Base-by-base conservation (phyloP, 2,888 invertebrate species). In the Cylloceria caligata region DNA sequence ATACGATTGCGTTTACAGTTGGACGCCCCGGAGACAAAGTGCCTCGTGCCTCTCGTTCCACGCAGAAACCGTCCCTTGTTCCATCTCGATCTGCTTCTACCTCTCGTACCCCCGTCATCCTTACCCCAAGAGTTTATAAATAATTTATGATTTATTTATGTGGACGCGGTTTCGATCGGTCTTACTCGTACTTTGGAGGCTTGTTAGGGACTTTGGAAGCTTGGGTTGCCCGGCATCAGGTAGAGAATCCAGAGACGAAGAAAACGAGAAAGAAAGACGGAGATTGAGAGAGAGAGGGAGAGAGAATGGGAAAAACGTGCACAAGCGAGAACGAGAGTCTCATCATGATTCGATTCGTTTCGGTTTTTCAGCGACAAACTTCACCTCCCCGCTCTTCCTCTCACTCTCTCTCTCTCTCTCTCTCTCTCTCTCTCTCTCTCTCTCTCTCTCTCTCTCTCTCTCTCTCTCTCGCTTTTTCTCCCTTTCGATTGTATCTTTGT, bases 261-360 rank as follows among this genome's bases (percentile, higher is more conserved):
- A 64, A 11, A 27, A 13, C 24, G 36, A 64, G 19, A 16, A 5
- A 30, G 55, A 60, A 7, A 16, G 34, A 30, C n/a, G n/a, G n/a
- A n/a, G n/a, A n/a, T n/a, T n/a, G n/a, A n/a, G n/a, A n/a, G n/a
- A n/a, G n/a, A 16, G 16, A n/a, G 34, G 13, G 16, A 16, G 13
- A 11, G 11, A 24, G 11, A 27, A 27, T 24, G 13, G 55, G 60
- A 30, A 34, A 19, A 24, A 45, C 47, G 65, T 65, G 65, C 39
- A 65, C 45, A 65, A 30, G 45, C 21, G 64, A 45, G 65, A 65
- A 72, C 60, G 72, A 72, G 45, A 60, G 57, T 47, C 72, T 47
- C 60, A 72, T 72, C 62, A 52, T 65, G 65, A 74, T 74, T 74
- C 74, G 65, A 74, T 74, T 65, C 74, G 74, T 74, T 74, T 74